Conservation (phyloP, 2,113 vertebrate genomes). For the Ornithorhynchus anatinus region DNA sequence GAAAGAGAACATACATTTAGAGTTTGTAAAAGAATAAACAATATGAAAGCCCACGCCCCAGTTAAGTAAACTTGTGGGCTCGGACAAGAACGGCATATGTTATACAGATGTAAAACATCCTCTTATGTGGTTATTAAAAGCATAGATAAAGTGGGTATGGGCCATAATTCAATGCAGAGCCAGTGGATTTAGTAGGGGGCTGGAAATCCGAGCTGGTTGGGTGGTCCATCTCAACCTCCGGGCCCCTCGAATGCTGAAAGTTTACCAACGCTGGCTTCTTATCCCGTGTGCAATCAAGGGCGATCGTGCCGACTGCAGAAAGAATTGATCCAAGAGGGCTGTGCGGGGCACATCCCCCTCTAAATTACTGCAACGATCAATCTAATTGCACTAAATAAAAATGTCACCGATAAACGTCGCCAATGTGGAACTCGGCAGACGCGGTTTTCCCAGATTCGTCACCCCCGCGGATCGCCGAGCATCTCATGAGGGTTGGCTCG, state of each 20-base stretch:
- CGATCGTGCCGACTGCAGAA: background rate
- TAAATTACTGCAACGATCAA: fast-evolving
- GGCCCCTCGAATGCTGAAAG: background rate
- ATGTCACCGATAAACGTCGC: too few species aligned
- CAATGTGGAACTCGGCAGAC: too few species aligned
- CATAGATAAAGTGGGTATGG: constrained; percentile 54
- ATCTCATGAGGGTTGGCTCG: too few species aligned
- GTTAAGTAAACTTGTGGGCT: background rate
- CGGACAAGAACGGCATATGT: constrained; percentile 43
- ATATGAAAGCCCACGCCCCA: constrained; percentile 43
- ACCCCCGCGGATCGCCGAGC: too few species aligned
- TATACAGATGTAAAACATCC: background rate
- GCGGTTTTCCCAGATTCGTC: too few species aligned
- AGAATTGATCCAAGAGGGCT: background rate
- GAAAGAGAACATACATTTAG: fast-evolving
- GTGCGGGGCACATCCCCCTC: fast-evolving
- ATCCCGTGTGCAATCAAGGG: background rate
- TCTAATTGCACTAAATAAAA: fast-evolving
- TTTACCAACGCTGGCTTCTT: background rate
- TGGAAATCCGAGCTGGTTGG: constrained; percentile 41
- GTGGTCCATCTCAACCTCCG: constrained; percentile 36
- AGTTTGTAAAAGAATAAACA: background rate
- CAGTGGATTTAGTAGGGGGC: constrained; percentile 23
- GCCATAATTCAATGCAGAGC: constrained; percentile 51
- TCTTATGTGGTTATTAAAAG: constrained; percentile 69